Evolutionary conservation across 2,797 vertebrate species (phyloP).

Genomic region (Zalophus californianus): DNA sequence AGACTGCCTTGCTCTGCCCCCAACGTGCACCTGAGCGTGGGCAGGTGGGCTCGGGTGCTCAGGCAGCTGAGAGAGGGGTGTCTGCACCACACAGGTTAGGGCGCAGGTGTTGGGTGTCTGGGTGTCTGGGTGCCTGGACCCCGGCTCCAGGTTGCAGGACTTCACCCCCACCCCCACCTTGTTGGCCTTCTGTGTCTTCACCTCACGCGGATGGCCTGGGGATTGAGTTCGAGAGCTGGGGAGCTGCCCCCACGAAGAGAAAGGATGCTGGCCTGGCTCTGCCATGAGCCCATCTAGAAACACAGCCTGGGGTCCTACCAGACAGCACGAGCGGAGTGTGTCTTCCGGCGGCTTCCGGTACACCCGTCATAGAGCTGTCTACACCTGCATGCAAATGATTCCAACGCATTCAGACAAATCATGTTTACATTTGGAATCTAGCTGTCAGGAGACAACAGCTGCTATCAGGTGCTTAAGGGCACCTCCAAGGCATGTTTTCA

Average conservation of each 20-base stretch:
- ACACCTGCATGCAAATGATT: background rate
- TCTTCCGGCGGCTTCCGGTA: background rate
- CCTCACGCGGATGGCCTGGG: fast-evolving
- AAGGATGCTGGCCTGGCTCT: fast-evolving
- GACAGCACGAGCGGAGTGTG: background rate
- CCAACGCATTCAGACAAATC: fast-evolving
- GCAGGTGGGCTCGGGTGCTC: fast-evolving
- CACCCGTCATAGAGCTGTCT: fast-evolving
- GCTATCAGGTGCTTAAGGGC: slow-evolving; percentile 10
- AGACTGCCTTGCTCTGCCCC: fast-evolving
- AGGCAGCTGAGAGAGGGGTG: background rate
- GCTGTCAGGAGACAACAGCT: background rate
- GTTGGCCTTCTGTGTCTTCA: background rate
- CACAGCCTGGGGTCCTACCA: fast-evolving
- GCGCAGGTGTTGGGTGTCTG: fast-evolving
- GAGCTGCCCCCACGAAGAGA: background rate
- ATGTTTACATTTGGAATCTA: background rate
- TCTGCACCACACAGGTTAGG: background rate
- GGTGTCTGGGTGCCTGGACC: background rate
- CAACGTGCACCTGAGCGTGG: fast-evolving
- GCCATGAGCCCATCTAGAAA: background rate
- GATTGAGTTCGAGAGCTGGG: fast-evolving
- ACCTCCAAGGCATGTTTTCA: background rate
- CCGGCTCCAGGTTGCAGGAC: fast-evolving
- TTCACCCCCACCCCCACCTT: too few relatives aligned